Evolutionary conservation across 2,888 invertebrate genomes (phyloP).

Genomic region (Anarsia innoxiella): DNA sequence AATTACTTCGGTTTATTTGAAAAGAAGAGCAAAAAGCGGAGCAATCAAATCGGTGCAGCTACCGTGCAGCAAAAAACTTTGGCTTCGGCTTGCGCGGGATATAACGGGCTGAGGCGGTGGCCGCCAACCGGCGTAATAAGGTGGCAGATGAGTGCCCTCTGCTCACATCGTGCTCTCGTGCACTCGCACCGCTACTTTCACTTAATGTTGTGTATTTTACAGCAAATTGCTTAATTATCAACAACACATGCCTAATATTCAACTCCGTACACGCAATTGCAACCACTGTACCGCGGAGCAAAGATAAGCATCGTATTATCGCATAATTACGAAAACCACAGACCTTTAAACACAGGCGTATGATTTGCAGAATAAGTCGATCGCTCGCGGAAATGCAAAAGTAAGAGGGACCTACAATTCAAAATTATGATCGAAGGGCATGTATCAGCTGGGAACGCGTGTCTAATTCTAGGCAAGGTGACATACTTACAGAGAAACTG

Average conservation of each 20-base stretch:
- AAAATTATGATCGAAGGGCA: conserved; percentile 34
- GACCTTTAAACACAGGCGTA: conserved; percentile 6
- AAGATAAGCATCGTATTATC: conserved; percentile 13
- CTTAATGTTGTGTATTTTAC: conserved; percentile 23
- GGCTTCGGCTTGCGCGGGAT: conserved; percentile 43
- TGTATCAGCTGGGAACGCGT: conserved; percentile 51
- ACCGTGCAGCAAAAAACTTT: conserved; percentile 63
- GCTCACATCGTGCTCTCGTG: conserved; percentile 24
- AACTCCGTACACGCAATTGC: conserved; percentile 9
- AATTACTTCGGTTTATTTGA: conserved; percentile 72
- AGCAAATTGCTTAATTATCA: conserved; percentile 26
- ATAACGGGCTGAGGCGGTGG: conserved; percentile 42
- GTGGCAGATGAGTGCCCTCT: conserved; percentile 40
- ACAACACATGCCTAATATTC: conserved; percentile 11
- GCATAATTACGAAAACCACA: conserved; percentile 13
- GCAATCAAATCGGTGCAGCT: conserved; percentile 71
- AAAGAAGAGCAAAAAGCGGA: conserved; percentile 64
- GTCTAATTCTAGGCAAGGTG: conserved; percentile 67
- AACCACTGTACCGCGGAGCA: conserved; percentile 6
- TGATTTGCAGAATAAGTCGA: conserved; percentile 18
- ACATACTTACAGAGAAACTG: conserved; percentile 53
- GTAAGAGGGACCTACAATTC: conserved; percentile 28
- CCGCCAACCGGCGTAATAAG: conserved; percentile 47
- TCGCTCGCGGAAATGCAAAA: conserved; percentile 34
- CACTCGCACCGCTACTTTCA: conserved; percentile 25